Evolutionary conservation across 2,888 invertebrate genomes (phyloP).

Genomic region (Cataglyphis albicans): DNA sequence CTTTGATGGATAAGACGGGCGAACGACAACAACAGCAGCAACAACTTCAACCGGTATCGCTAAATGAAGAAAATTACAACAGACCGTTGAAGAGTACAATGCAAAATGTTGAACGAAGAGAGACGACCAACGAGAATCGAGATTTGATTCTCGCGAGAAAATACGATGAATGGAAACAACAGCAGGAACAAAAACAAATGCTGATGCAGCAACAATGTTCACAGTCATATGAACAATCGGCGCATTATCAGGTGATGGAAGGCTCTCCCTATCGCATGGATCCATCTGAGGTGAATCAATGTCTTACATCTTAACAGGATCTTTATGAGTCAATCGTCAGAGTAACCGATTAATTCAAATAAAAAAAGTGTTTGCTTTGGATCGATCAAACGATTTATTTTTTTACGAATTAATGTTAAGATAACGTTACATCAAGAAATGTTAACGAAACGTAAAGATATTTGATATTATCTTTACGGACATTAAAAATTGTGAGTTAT

Average conservation of each 20-base stretch:
- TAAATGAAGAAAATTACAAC: constrained; percentile 48
- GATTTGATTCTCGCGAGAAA: constrained; percentile 15
- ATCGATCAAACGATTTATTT: not conserved
- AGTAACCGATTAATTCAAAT: constrained; percentile 20
- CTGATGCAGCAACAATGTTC: constrained; percentile 60
- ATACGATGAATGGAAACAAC: constrained; percentile 62
- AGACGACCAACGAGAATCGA: constrained; percentile 32
- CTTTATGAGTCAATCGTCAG: constrained; percentile 19
- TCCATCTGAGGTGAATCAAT: constrained; percentile 74
- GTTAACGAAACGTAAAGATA: not conserved
- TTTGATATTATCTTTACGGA: not conserved
- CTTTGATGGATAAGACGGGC: not conserved
- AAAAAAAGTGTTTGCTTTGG: constrained; percentile 11
- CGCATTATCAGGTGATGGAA: constrained; percentile 63
- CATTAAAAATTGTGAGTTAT: constrained; percentile 1
- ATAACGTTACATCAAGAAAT: not conserved
- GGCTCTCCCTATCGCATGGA: constrained; percentile 66
- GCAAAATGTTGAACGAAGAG: constrained; percentile 7
- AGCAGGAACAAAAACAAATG: constrained; percentile 55
- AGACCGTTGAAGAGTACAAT: constrained; percentile 25
- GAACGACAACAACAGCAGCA: constrained; percentile 28
- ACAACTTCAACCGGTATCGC: not conserved
- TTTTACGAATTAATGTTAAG: constrained; percentile 2
- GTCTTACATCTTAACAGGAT: constrained; percentile 58
- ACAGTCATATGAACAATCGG: constrained; percentile 62